Conservation (phyloP, 2,888 invertebrate genomes). For the Drosophila putrida region DNA sequence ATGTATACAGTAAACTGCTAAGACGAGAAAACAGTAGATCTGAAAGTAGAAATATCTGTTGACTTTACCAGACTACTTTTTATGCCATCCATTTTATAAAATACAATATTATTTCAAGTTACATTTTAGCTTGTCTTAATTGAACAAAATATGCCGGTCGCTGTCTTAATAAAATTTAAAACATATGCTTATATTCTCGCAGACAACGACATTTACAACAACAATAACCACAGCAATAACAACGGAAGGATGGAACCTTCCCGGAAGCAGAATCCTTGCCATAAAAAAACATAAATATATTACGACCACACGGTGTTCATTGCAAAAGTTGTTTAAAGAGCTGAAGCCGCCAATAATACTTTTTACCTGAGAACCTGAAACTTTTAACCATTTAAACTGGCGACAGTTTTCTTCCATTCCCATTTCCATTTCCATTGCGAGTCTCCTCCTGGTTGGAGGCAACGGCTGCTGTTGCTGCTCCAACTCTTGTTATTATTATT, state of each 20-base stretch:
- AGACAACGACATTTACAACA: neutral
- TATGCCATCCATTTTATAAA: too few species aligned
- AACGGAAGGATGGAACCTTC: neutral
- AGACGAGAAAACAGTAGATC: too few species aligned
- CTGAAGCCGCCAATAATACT: constrained; percentile 42
- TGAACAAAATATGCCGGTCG: neutral
- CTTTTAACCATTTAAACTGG: constrained; percentile 62
- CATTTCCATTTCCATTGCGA: constrained; percentile 27
- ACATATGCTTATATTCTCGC: constrained; percentile 37
- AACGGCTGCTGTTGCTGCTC: constrained; percentile 20
- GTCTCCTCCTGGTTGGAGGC: constrained; percentile 9
- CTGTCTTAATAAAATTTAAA: constrained; percentile 13
- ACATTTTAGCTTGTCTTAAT: neutral
- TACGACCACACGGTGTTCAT: constrained; percentile 34
- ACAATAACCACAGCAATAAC: neutral
- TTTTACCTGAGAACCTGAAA: constrained; percentile 42
- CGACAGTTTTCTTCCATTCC: constrained; percentile 56
- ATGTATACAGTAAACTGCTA: too few species aligned
- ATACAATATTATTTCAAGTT: neutral
- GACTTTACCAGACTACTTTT: too few species aligned
- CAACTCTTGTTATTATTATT: constrained; percentile 71
- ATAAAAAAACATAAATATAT: constrained; percentile 37
- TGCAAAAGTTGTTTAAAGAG: constrained; percentile 48
- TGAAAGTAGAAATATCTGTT: too few species aligned
- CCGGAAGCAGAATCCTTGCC: constrained; percentile 9